These are phyloP conservation scores for Sinhomidia bicolor DNA, from an alignment of 2,888 invertebrate genomes.

Conservation along the genomic window DNA sequence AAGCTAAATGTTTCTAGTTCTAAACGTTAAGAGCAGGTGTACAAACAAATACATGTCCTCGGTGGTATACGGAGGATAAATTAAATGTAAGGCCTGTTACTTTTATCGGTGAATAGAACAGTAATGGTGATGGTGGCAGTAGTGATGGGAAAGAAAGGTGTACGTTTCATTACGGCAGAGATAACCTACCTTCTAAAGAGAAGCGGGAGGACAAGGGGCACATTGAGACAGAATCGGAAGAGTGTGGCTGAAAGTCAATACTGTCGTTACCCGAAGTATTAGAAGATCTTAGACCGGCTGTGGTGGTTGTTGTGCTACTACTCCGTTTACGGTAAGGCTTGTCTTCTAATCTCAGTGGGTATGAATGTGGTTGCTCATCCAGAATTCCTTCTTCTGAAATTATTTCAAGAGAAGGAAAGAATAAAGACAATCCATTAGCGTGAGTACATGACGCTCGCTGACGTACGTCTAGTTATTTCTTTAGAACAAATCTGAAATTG, in stretches of 20 bases:
- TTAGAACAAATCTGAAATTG: neutral
- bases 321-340: conserved; percentile 74
- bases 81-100: neutral
- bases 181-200: conserved; percentile 63
- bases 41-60: neutral
- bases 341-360: conserved; percentile 82
- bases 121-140: too few species aligned
- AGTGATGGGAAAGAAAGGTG: neutral
- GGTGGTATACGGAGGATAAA: neutral
- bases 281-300: neutral
- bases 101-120: neutral
- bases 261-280: neutral
- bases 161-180: conserved; percentile 21
- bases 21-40: neutral
- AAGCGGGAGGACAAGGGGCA: conserved; percentile 65
- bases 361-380: conserved; percentile 84
- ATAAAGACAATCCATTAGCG: conserved; percentile 2
- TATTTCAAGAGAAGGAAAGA: conserved; percentile 27
- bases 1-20: too few species aligned
- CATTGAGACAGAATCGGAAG: conserved; percentile 12
- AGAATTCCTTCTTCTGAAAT: conserved; percentile 82
- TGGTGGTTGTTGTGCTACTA: conserved; percentile 57
- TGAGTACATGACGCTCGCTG: neutral
- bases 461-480: neutral
- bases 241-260: conserved; percentile 18